Evolutionary conservation across 1,140 invertebrate genomes (phyloP).

Genomic region (Eupristina koningsbergeri): DNA sequence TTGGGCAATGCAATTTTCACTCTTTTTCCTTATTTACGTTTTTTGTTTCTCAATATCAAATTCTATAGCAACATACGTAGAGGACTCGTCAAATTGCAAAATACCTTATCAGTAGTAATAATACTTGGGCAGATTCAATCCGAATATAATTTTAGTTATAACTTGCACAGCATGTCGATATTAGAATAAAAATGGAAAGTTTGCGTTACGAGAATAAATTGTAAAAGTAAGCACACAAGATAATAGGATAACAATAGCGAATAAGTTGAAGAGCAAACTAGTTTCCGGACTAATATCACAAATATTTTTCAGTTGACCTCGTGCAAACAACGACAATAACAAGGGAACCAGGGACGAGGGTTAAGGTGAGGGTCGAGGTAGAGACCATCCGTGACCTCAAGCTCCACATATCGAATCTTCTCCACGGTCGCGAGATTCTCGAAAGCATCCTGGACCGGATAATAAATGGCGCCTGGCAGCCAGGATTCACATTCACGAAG

Average conservation of each 20-base stretch:
- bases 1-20: not conserved
- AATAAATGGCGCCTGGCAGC: slow-evolving; percentile 84
- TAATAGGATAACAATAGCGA: too few relatives aligned
- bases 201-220: too few relatives aligned
- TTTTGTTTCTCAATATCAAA: not conserved
- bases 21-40: not conserved
- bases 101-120: not conserved
- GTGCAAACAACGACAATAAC: slow-evolving; percentile 83
- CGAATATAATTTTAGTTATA: too few relatives aligned
- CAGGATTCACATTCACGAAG: slow-evolving; percentile 81
- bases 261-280: not conserved
- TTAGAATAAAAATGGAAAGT: too few relatives aligned
- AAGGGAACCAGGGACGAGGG: slow-evolving; percentile 72
- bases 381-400: slow-evolving; percentile 83
- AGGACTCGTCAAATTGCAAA: too few relatives aligned
- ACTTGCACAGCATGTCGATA: too few relatives aligned
- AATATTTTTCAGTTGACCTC: slow-evolving; percentile 62
- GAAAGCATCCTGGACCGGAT: slow-evolving; percentile 79
- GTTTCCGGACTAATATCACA: not conserved
- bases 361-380: slow-evolving; percentile 81
- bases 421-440: slow-evolving; percentile 78
- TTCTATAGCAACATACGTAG: too few relatives aligned
- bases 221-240: too few relatives aligned
- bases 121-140: not conserved
- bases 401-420: slow-evolving; percentile 82